Base-by-base conservation (phyloP, 2,113 vertebrate species). In the Echinops telfairi region DNA sequence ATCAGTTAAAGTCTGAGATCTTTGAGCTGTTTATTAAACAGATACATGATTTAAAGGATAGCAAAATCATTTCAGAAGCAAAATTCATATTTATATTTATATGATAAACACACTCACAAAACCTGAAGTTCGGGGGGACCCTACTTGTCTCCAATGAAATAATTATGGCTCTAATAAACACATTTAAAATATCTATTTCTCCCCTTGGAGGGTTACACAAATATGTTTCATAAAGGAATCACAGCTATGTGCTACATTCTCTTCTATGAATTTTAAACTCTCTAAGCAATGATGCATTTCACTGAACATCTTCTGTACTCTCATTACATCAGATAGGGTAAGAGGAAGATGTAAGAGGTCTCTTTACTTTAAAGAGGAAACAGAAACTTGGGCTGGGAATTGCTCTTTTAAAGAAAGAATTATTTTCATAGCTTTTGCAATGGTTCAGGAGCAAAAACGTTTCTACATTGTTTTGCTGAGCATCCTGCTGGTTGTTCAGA, bases 391-490 rank as follows among this genome's bases (percentile, higher is more conserved):
- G 53, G 1, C 38, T 94, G n/a, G 84, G 70, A 96, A 96, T 94
- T 92, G 93, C 25, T 43, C 47, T 96, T 97, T 96, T 95, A 73
- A 83, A 86, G 83, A 91, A 96, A 97, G 38, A 53, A 0, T 0
- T 87, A 91, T 96, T 91, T 97, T 82, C 91, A 90, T 81, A 95
- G 62, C 57, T 96, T 92, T 90, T 96, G 8, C 79, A 94, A 83
- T 93, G 6, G 33, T 82, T 82, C 85, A 76, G 92, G 57, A 95
- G 38, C 40, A 96, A 96, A 97, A 96, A 53, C 95, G 23, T 4
- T 93, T 96, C 33, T 88, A 82, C 31, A 80, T 27, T 96, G 89
- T 97, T 98, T 97, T 97, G 80, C 93, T 97, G 76, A 95, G 60
- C 57, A 96, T 91, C 33, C 31, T 91, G 36, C 84, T 96, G 79